Evolutionary conservation across 1,140 invertebrate genomes (phyloP), one percentile per base, ranked within the genome.

Genomic region (Camponotus floridanus): DNA sequence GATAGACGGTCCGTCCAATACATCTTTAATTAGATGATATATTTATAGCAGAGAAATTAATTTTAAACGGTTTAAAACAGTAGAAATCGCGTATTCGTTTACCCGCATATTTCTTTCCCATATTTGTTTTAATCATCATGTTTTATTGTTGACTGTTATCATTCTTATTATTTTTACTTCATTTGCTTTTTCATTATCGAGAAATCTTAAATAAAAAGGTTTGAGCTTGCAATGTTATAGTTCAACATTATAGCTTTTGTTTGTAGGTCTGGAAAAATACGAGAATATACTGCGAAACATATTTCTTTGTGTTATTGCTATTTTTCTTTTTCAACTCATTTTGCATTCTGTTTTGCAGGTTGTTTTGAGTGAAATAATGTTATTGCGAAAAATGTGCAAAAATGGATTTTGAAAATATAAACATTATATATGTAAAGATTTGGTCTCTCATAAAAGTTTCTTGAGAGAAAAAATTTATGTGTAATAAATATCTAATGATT

Each of bases 141-240:
- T 64, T 48, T 42, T 65, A 61, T n/a, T 78, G 65, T 48, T 36
- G 55, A 76, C 64, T 21, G 26, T 21, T 11, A 33, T 18, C n/a
- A 48, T 48, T 78, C 21, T n/a, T 11, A 39, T 62, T 39, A 5
- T 76, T 11, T 78, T 26, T 36, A 1, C 6, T 8, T 65, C 21
- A 42, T 18, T 78, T 26, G 7, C 42, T 67, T 18, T 78, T 65
- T 65, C n/a, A 78, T 78, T 65, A 48, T 67, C 11, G 39, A 48
- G 26, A 78, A 48, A 76, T 61, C 8, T n/a, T 39, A 21, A 15
- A 55, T 61, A 61, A 61, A 15, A 4, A 26, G 33, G 9, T 61
- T 57, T 59, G 7, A 7, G 36, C n/a, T 59, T 76, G 0, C 21
- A 76, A 76, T 62, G n/a, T 55, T 76, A 31, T 57, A 36, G 6